Base-by-base conservation (phyloP, 2,888 invertebrate genomes). In the Myathropa florea region DNA sequence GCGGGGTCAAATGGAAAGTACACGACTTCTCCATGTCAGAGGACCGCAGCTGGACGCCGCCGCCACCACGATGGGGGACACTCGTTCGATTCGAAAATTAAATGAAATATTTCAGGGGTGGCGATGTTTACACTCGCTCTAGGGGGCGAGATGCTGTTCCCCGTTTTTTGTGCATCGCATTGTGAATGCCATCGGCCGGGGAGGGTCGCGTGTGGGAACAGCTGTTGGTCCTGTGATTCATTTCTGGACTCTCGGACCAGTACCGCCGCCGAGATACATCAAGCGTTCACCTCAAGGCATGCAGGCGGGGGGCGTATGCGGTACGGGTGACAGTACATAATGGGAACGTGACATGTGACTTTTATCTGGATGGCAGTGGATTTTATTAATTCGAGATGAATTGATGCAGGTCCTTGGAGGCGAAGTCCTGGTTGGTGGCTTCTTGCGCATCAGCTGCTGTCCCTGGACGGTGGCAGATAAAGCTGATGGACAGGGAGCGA, bases 271-370 rank as follows among this genome's bases (percentile, higher is more conserved):
- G 18, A 60, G 33, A 33, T 7, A 9, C 18, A 1, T 7, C 21
- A n/a, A 53, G 24, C 59, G 24, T 26, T 28, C 2, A 26, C n/a
- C 26, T 61, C 18, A 18, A 28, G 28, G 18, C 18, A 14, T 60
- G 28, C 3, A 2, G n/a, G 26, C n/a, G 30, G 28, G 59, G 9
- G 39, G 26, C 9, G 33, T 1, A 33, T 33, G 18, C 9, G 18
- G 7, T 2, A 0, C 9, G 10, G 6, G 7, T 33, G 33, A 9
- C 46, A 46, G 18, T 46, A 18, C 26, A 39, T 76, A 84, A 84
- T 80, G 71, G 71, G 63, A 76, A 81, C 57, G 67, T 80, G 80
- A 81, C 80, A 80, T 80, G 80, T 81, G 84, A 81, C 77, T 77
- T 77, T 85, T 77, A 85, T 80, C 76, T 81, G 46, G 65, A 33